Conservation (phyloP, 2,797 vertebrate genomes). For the Chaunax sp. region DNA sequence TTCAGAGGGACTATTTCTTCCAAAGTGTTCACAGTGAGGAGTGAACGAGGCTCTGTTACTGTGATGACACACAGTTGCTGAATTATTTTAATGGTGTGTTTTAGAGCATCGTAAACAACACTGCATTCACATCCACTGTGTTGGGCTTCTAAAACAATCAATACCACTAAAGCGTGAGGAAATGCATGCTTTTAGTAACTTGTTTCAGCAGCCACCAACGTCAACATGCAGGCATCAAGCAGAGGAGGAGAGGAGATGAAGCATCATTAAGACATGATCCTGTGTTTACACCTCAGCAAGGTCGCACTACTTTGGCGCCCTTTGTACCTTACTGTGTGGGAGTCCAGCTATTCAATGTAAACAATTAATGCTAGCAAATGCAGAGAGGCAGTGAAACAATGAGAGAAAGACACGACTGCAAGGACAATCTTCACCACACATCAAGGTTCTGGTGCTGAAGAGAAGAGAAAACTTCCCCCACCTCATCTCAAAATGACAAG, state of each 20-base stretch:
- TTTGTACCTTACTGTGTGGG: slow-evolving; percentile 13
- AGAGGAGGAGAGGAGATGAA: not conserved
- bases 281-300: not conserved
- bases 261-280: slow-evolving; percentile 22
- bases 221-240: not conserved
- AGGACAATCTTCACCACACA: slow-evolving; percentile 8
- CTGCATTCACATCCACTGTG: too few relatives aligned
- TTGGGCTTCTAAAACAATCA: too few relatives aligned
- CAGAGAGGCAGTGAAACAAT: slow-evolving; percentile 13
- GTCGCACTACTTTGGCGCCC: slow-evolving; percentile 10
- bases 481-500: slow-evolving; percentile 25
- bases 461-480: not conserved
- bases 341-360: slow-evolving; percentile 15
- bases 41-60: not conserved
- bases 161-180: not conserved
- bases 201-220: not conserved
- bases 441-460: slow-evolving; percentile 21
- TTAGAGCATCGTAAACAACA: too few relatives aligned
- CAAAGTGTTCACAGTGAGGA: not conserved
- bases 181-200: not conserved
- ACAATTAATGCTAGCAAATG: slow-evolving; percentile 16
- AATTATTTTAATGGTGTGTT: not conserved
- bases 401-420: slow-evolving; percentile 13
- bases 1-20: not conserved
- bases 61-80: not conserved